Evolutionary conservation across 2,797 vertebrate species (phyloP).

Genomic region (Selene dorsalis): DNA sequence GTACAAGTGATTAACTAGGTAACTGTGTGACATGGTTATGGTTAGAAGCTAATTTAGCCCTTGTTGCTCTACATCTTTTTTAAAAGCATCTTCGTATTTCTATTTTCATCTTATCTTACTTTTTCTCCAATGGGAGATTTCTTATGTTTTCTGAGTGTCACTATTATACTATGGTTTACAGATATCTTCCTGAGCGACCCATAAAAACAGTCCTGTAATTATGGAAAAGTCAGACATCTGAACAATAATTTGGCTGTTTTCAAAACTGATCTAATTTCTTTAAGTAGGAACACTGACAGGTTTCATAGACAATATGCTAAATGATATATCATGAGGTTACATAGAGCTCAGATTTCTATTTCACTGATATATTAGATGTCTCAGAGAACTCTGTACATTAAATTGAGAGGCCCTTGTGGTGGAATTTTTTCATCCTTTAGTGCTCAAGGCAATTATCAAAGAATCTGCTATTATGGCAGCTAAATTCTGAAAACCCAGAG

Average conservation of each 20-base stretch:
- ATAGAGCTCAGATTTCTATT: neutral
- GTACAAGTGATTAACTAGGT: conserved; percentile 24
- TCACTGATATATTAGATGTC: neutral
- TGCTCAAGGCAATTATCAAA: neutral
- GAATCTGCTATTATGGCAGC: neutral
- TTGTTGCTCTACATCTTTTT: neutral
- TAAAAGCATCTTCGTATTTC: neutral
- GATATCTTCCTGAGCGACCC: neutral
- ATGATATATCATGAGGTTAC: neutral
- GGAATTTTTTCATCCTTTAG: conserved; percentile 4
- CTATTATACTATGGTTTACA: neutral
- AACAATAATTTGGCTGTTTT: conserved; percentile 6
- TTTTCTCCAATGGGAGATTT: neutral
- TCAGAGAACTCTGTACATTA: neutral
- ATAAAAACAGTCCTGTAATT: neutral
- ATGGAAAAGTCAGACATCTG: neutral
- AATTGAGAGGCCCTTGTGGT: neutral
- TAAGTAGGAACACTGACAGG: neutral
- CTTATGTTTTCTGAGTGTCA: neutral
- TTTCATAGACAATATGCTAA: neutral
- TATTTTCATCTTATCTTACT: neutral
- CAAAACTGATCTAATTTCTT: neutral
- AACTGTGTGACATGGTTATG: neutral
- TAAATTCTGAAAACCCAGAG: conserved; percentile 1
- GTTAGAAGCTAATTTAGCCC: conserved; percentile 17